Evolutionary conservation across 2,797 vertebrate genomes (phyloP), one percentile per base, ranked within the genome.

Genomic region (Sebastes vulpes): DNA sequence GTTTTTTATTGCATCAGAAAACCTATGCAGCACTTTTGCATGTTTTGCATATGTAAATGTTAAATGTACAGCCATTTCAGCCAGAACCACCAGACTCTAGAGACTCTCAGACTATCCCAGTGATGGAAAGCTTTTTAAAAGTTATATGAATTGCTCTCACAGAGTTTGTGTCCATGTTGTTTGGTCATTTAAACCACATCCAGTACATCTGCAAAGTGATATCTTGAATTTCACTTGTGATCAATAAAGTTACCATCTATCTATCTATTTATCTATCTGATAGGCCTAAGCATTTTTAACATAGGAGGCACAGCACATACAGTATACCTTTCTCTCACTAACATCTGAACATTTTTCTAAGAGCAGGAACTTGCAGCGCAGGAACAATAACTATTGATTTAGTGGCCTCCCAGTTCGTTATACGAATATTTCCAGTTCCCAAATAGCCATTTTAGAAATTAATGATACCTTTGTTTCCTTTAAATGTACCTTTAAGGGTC

Each of bases 381-480:
- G 50, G 64, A 42, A 74, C 50, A 64, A 25, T 72, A 58, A 16
- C 23, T 71, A 68, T 32, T 59, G 23, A 78, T 56, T 74, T 68
- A 60, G 4, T n/a, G 25, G 14, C 48, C 10, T 52, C 20, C 20
- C 1, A 16, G 14, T 59, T 32, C 20, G 77, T 74, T 75, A 18
- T 32, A 42, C 0, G 7, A 21, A 68, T 59, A 68, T 58, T 68
- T 61, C n/a, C 70, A 21, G 26, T 11, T 28, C 46, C 46, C 23
- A 53, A 38, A 50, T 20, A n/a, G 35, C 14, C n/a, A 35, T 63
- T 79, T 65, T 14, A 25, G 31, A 54, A 52, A 20, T 21, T 72
- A 63, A 64, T 25, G 14, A 26, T 18, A 32, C 21, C 52, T 65
- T 38, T 11, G 4, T 68, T 57, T 48, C 10, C 23, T 12, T 75